Base-by-base conservation (phyloP, 1,140 invertebrate species). In the Drosophila lini region DNA sequence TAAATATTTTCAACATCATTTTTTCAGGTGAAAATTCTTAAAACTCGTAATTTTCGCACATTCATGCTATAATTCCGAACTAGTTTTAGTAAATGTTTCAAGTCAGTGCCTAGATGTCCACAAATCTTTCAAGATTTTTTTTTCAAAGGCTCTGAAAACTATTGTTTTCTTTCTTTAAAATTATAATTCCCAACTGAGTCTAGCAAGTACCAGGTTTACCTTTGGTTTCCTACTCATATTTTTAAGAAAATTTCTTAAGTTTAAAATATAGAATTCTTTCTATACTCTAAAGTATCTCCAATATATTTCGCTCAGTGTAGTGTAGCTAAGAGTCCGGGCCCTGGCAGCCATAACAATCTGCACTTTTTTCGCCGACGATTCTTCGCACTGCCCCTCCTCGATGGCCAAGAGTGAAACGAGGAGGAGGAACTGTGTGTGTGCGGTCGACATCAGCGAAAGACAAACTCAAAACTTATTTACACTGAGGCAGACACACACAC, bases 381-480 rank as follows among this genome's bases (percentile, higher is more conserved):
- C 53, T 58, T 59, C 36, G 25, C 62, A 65, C 63, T 69, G 41
- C 5, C 36, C 45, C 16, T 42, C 5, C 25, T 34, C 31, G 28
- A 31, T 13, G 57, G n/a, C 36, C 22, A 59, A 31, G 36, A 25
- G 36, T 15, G 64, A 28, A 19, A 36, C 31, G 55, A 60, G 34
- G 28, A 25, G 41, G 53, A 31, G 22, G 36, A 28, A 32, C 53
- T 42, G 38, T 64, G 58, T 69, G 56, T 50, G 22, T 48, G 47
- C 15, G 48, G 44, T 57, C 67, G 76, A 71, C 74, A 79, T 60
- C 62, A 74, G 56, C 63, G 52, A 64, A 48, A 60, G 58, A 71
- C 60, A 81, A 81, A 71, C 45, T 53, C 62, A 69, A 68, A 69
- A 73, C 74, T 73, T 73, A 81, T 67, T 80, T 62, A 38, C 52